Base-by-base conservation (phyloP, 2,113 vertebrate species). In the Corvus moneduloides region DNA sequence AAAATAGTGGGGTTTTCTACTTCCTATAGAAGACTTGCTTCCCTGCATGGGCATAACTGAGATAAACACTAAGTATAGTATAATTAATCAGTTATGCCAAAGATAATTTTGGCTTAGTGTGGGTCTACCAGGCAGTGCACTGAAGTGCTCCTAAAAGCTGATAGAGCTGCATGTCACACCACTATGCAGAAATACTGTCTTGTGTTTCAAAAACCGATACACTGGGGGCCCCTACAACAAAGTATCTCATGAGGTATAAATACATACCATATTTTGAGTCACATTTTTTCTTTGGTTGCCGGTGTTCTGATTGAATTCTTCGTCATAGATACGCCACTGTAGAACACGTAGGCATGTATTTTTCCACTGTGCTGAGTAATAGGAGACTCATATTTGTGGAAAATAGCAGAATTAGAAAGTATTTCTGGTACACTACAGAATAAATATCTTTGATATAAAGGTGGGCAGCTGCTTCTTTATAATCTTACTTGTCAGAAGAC, bases 321-420 rank as follows among this genome's bases (percentile, higher is more conserved):
- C 4, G 2, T 78, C 30, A 63, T 10, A 66, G 48, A 32, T 37
- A n/a, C 64, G 27, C 10, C 49, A 56, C 39, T 32, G 24, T 18
- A 82, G 8, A 89, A 5, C 17, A 41, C 4, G 26, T 41, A 78
- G 75, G 15, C 24, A 77, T 61, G 10, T 22, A 43, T 78, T 93
- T 94, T 87, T 84, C 46, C 46, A 52, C 43, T 33, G 18, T 80
- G 43, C 14, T 80, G 69, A 81, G 54, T 23, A 92, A 88, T 14
- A 73, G 16, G 20, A 93, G 8, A 51, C 23, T 58, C 33, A 23
- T 44, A 76, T 80, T 83, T 93, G 41, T 83, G 37, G 59, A 66
- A 81, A 88, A 83, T 2, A 63, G 12, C 32, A 94, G 76, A 94
- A 94, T 80, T 92, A 77, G 37, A 76, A 88, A 68, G 46, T 76